Percentiles rank a stretch among this genome's conserved stretches.
These are phyloP conservation scores for Dreissena polymorpha DNA, from an alignment of 1,140 invertebrate genomes.

Conservation along the genomic window DNA sequence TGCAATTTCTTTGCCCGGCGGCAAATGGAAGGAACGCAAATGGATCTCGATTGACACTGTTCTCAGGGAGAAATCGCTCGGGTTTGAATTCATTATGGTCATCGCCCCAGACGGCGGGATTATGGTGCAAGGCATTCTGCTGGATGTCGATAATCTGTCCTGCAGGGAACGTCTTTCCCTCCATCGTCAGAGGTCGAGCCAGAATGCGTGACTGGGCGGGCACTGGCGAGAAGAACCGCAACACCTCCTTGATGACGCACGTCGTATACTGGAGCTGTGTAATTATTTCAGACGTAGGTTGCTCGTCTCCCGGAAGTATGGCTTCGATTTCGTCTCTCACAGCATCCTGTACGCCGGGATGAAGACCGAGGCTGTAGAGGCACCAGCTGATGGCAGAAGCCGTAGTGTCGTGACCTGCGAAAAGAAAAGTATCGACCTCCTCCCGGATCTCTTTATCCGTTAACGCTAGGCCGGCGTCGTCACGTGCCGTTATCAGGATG, in stretches of 20 bases:
- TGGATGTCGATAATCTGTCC: constrained; percentile 56
- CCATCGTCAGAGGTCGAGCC: constrained; percentile 63
- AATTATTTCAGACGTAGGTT: not conserved
- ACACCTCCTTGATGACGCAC: constrained; percentile 36
- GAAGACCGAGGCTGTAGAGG: constrained; percentile 87
- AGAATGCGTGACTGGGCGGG: constrained; percentile 20
- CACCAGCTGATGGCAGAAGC: constrained; percentile 85
- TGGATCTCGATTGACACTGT: constrained; percentile 49
- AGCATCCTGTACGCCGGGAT: constrained; percentile 89
- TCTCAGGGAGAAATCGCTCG: constrained; percentile 60
- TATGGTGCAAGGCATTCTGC: constrained; percentile 66
- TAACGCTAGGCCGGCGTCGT: constrained; percentile 65
- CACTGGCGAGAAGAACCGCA: constrained; percentile 29
- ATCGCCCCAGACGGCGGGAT: constrained; percentile 63
- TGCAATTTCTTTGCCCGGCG: constrained; percentile 65
- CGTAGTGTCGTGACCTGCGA: constrained; percentile 76
- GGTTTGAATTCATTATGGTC: constrained; percentile 51
- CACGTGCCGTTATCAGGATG: constrained; percentile 68
- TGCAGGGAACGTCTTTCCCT: constrained; percentile 53
- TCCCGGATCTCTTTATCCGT: constrained; percentile 65
- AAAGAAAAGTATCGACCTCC: constrained; percentile 72
- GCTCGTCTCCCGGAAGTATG: constrained; percentile 83
- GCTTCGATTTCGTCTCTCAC: constrained; percentile 90
- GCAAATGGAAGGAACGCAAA: constrained; percentile 64
- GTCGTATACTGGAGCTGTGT: constrained; percentile 25